Percentiles rank a stretch among this genome's conserved stretches.
phyloP scores from a whole-genome alignment of 2,888 invertebrate species.

The Amphipyra berbera region DNA sequence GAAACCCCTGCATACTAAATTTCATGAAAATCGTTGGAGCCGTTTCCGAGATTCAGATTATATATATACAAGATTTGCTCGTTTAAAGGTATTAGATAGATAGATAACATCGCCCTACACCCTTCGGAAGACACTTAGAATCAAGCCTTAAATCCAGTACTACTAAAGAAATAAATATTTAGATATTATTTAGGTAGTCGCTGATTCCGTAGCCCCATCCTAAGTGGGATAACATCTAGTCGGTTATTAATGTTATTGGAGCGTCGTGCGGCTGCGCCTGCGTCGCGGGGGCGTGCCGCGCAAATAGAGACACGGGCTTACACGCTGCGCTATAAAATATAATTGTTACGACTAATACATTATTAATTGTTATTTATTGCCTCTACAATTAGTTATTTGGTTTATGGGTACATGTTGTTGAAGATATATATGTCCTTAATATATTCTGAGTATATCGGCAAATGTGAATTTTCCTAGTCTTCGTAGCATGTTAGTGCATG shows the following conservation, averaged over 20 bases:
- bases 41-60: too few species aligned
- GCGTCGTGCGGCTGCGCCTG: conserved; percentile 51
- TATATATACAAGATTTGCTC: too few species aligned
- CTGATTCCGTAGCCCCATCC: conserved; percentile 25
- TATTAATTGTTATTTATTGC: conserved; percentile 39
- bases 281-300: conserved; percentile 51
- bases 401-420: not conserved
- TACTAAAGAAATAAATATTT: not conserved
- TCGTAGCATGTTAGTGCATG: too few species aligned
- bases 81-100: too few species aligned
- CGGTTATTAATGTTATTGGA: conserved; percentile 58
- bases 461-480: too few species aligned
- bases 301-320: conserved; percentile 59
- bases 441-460: too few species aligned
- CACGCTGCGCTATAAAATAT: conserved; percentile 36
- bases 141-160: too few species aligned
- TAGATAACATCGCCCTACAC: too few species aligned
- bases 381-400: conserved; percentile 9
- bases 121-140: too few species aligned
- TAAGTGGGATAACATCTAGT: conserved; percentile 52
- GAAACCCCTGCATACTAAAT: too few species aligned
- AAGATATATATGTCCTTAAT: not conserved
- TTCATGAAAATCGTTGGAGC: too few species aligned
- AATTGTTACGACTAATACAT: conserved; percentile 43
- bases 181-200: not conserved